Evolutionary conservation across 2,113 vertebrate genomes (phyloP).

Genomic region (Engystomops pustulosus): DNA sequence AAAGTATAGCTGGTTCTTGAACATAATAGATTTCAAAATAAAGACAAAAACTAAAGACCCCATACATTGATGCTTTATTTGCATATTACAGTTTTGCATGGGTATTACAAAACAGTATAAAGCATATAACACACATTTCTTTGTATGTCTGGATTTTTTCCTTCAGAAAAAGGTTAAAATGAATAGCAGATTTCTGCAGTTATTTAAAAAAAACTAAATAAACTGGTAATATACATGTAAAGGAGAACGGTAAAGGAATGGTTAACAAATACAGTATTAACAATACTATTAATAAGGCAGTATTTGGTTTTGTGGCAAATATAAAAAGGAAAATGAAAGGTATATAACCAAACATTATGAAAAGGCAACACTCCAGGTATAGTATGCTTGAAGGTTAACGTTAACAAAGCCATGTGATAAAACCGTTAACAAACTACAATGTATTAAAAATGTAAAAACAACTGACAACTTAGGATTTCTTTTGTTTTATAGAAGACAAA

Average conservation of each 20-base stretch:
- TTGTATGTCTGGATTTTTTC: slow-evolving; percentile 30
- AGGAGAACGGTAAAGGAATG: slow-evolving; percentile 29
- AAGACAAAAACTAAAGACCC: background rate
- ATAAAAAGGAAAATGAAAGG: slow-evolving; percentile 21
- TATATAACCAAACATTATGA: background rate
- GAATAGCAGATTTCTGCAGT: slow-evolving; percentile 24
- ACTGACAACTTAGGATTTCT: background rate
- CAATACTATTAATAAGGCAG: slow-evolving; percentile 32
- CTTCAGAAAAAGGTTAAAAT: slow-evolving; percentile 43
- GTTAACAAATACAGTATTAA: slow-evolving; percentile 17
- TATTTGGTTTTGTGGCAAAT: slow-evolving; percentile 38
- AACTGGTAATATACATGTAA: background rate
- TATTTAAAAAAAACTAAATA: slow-evolving; percentile 9
- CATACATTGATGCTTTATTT: slow-evolving; percentile 44
- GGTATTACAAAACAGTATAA: slow-evolving; percentile 37
- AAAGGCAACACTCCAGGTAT: slow-evolving; percentile 10
- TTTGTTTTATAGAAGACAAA: background rate
- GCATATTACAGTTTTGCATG: slow-evolving; percentile 43
- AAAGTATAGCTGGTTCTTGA: no score
- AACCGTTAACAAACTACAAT: slow-evolving; percentile 44
- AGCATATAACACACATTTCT: slow-evolving; percentile 37
- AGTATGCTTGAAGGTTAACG: slow-evolving; percentile 20
- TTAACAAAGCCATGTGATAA: slow-evolving; percentile 32
- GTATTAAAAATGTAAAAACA: slow-evolving; percentile 19
- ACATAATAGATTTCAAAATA: background rate